Evolutionary conservation across 2,797 vertebrate species (phyloP), one percentile per base, ranked within the genome.

Genomic region (Rallus crepitans): DNA sequence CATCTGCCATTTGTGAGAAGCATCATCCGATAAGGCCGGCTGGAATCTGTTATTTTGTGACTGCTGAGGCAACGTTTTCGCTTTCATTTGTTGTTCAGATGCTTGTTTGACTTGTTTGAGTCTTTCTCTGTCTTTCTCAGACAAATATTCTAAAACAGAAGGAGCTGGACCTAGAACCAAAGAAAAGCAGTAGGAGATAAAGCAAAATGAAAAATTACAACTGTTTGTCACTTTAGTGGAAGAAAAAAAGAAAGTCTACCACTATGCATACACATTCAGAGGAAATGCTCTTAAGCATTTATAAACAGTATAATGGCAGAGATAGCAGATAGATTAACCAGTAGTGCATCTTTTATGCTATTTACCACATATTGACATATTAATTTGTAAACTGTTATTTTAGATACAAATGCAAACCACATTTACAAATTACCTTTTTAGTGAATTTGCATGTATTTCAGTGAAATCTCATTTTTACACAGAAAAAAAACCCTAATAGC

Each of bases 131-230:
- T 99, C 99, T 89, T 98, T 99, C 31, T 98, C 98, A 59, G 97
- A 98, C 57, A 99, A 97, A 87, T 99, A 98, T 25, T 99, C 99
- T 96, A 99, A 96, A 88, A 99, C 98, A 39, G 99, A 99, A 77
- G 97, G 96, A 70, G 96, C 57, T 2, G 99, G 98, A 76, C 99
- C 99, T 99, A 97, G 82, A 94, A 69, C 11, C 27, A 19, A 75
- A 84, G 73, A 84, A 82, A 48, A 86, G 1, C 6, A 95, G 64
- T 13, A 55, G 35, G 23, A 57, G 9, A 59, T 5, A 45, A 82
- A 37, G 0, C 40, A 21, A 82, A 88, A 82, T 39, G 0, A 82
- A 84, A 80, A 93, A 59, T 30, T 25, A 18, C 7, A 77, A 72
- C 16, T n/a, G 14, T 66, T 89, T 76, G 16, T 28, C 15, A 21